Evolutionary conservation across 2,113 vertebrate genomes (phyloP).

Genomic region (Rhineura floridana): DNA sequence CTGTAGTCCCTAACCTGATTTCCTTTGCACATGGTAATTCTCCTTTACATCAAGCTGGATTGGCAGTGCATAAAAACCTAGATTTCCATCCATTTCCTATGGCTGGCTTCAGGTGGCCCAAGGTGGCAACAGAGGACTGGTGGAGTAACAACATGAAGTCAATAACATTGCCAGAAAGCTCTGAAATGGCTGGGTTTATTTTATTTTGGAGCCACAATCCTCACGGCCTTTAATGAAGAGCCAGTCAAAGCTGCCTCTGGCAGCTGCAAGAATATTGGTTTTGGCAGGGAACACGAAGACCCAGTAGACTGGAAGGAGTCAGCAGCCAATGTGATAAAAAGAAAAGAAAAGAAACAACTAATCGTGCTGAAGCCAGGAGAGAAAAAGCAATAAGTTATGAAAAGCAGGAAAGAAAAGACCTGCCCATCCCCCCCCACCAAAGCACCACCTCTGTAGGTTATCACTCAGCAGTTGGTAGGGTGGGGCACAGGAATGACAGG

Average conservation of each 20-base stretch:
- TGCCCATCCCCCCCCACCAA: background rate
- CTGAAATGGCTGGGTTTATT: slow-evolving; percentile 71
- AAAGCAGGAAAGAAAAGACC: background rate
- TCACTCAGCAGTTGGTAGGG: background rate
- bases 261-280: slow-evolving; percentile 76
- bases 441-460: background rate
- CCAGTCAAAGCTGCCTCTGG: slow-evolving; percentile 72
- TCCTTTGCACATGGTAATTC: background rate
- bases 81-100: slow-evolving; percentile 11
- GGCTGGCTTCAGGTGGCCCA: slow-evolving; percentile 8
- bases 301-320: slow-evolving; percentile 74
- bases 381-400: slow-evolving; percentile 50
- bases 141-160: slow-evolving; percentile 41
- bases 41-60: background rate
- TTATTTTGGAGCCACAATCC: slow-evolving; percentile 67
- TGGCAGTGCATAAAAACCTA: background rate
- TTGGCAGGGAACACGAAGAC: slow-evolving; percentile 72
- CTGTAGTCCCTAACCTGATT: background rate
- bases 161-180: slow-evolving; percentile 67
- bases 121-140: background rate
- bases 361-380: slow-evolving; percentile 59
- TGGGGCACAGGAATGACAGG: background rate
- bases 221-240: slow-evolving; percentile 71
- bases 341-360: slow-evolving; percentile 46
- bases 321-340: slow-evolving; percentile 71